Evolutionary conservation across 2,797 vertebrate species (phyloP), one percentile per base, ranked within the genome.

Genomic region (Acrocephalus scirpaceus): DNA sequence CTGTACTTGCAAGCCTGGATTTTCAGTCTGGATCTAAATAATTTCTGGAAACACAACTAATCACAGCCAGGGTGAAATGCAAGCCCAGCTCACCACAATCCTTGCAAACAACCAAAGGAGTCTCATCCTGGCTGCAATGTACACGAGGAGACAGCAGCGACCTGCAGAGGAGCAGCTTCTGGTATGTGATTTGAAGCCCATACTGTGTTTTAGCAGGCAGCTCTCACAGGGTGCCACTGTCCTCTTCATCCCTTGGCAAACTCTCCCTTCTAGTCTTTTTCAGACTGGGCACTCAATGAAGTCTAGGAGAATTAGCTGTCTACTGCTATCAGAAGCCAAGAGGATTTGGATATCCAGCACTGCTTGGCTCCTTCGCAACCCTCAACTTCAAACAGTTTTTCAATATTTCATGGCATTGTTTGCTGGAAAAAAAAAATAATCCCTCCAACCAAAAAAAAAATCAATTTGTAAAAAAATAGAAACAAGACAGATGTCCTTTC

Each of bases 371-470:
- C 54, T 94, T 81, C 15, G 8, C 53, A 89, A 30, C 79, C 44
- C 72, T 87, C 69, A 61, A 1, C 80, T 94, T 95, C 92, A 88
- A 75, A 91, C 71, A 67, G 51, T 89, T 88, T 57, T 88, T 84
- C 70, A 75, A 29, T 93, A 90, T 69, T 91, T 60, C 36, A 64
- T 61, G 34, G 45, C 64, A 61, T 78, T 91, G 69, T 64, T 92
- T 91, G 38, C 22, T 82, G 56, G 53, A 5, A 54, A 73, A 78
- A 83, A 72, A 47, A 84, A 57, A 54, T 12, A 54, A 89, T 70
- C 51, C 60, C 23, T 65, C 34, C 54, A 74, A 86, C 29, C 25
- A 80, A 77, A 67, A 93, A 79, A 38, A 85, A 92, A 85, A 90
- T 44, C 2, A 50, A 27, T 86, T 56, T 50, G 23, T 40, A 25